phyloP scores from a whole-genome alignment of 2,888 invertebrate genomes.

The Acholoe squamosa region DNA sequence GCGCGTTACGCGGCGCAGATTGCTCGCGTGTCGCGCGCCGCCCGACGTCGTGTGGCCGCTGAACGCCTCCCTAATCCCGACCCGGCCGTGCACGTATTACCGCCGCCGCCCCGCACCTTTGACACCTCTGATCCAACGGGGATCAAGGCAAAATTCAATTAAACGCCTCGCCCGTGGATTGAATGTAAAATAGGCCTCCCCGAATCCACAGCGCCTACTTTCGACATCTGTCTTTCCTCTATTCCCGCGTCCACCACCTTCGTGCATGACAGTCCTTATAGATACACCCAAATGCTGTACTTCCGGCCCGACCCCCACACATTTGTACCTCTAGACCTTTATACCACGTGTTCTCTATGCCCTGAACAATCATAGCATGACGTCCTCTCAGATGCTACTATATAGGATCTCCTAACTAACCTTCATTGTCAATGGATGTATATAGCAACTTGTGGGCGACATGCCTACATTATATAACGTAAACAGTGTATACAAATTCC shows the following conservation, averaged over 20 bases:
- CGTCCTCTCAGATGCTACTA: too few relatives aligned
- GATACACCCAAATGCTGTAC: neutral
- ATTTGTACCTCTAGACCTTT: too few relatives aligned
- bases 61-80: neutral
- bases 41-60: slow-evolving; percentile 17
- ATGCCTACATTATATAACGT: too few relatives aligned
- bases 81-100: neutral
- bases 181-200: slow-evolving; percentile 49
- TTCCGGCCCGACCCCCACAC: neutral
- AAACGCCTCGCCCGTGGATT: slow-evolving; percentile 55
- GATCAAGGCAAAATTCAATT: slow-evolving; percentile 61
- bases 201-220: neutral
- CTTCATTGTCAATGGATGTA: too few relatives aligned
- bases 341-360: too few relatives aligned
- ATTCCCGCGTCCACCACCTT: neutral
- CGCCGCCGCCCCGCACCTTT: slow-evolving; percentile 59
- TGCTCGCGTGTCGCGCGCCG: slow-evolving; percentile 46
- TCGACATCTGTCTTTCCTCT: neutral
- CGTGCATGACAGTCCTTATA: neutral
- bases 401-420: too few relatives aligned
- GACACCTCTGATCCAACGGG: slow-evolving; percentile 60
- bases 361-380: too few relatives aligned
- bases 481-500: too few relatives aligned
- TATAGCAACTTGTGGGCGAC: too few relatives aligned
- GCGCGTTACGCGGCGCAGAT: slow-evolving; percentile 39